phyloP scores from a whole-genome alignment of 92 coral and sea anemone species.

The Scolanthus callimorphus region DNA sequence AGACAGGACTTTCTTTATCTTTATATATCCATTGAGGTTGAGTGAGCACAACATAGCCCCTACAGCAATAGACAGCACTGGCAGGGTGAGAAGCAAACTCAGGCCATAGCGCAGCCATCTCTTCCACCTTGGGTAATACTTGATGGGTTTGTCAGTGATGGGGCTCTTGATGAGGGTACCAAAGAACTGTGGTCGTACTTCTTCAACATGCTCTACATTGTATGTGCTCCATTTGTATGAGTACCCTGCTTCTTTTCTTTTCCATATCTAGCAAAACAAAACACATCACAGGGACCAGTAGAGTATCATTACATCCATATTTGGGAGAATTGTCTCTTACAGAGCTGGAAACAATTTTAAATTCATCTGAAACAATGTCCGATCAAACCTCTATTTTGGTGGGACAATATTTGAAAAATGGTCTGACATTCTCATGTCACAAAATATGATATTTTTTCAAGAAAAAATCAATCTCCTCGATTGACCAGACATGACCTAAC shows the following conservation, averaged over 20 bases:
- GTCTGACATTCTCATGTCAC: no score
- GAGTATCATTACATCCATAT: no score
- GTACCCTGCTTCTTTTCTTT: constrained; percentile 80
- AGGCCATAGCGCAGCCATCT: constrained; percentile 93
- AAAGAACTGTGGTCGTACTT: constrained; percentile 81
- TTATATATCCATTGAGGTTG: constrained; percentile 94
- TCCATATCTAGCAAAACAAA: constrained; percentile 64
- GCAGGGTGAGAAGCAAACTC: constrained; percentile 85
- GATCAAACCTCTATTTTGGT: no score
- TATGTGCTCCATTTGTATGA: constrained; percentile 90
- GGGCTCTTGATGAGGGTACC: constrained; percentile 83
- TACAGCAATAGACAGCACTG: constrained; percentile 77
- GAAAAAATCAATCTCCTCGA: no score
- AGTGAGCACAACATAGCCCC: constrained; percentile 96
- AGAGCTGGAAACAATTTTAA: no score
- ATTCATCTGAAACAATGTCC: no score
- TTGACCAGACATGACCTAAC: no score
- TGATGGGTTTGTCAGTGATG: constrained; percentile 90
- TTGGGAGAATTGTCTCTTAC: no score
- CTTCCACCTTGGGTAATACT: constrained; percentile 92
- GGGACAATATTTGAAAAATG: no score
- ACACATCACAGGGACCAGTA: no score
- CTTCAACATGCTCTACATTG: constrained; percentile 62
- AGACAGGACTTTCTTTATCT: constrained; percentile 96
- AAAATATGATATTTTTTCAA: no score